Conservation (phyloP, 1,140 invertebrate species). For the Daktulosphaira vitifoliae region DNA sequence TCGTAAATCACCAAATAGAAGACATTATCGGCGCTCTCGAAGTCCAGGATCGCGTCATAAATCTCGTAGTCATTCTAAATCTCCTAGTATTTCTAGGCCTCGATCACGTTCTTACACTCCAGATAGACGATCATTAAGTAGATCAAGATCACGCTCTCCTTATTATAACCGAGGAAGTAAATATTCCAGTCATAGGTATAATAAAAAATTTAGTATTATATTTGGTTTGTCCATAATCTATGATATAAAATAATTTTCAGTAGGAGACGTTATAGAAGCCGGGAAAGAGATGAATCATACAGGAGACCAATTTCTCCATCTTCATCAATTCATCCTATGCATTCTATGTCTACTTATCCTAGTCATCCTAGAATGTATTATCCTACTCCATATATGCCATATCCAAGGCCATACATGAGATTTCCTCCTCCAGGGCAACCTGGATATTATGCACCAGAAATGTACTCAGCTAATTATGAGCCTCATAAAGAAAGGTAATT, state of each 20-base stretch:
- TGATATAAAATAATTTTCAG: background rate
- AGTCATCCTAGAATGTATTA: conserved; percentile 23
- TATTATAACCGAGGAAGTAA: conserved; percentile 11
- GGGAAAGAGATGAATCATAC: conserved; percentile 21
- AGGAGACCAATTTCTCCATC: conserved; percentile 16
- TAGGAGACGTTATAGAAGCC: conserved; percentile 15
- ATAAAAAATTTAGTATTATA: background rate
- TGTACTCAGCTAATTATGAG: conserved; percentile 12
- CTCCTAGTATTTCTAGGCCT: background rate
- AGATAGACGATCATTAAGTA: background rate
- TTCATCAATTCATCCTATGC: conserved; percentile 1
- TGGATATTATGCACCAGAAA: conserved; percentile 13
- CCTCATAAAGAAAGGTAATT: conserved; percentile 8
- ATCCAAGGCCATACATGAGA: conserved; percentile 16
- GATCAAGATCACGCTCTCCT: conserved; percentile 23
- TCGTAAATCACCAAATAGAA: background rate
- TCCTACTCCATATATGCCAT: conserved; percentile 23
- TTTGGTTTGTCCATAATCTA: no score
- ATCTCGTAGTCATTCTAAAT: conserved; percentile 14
- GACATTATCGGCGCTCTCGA: background rate
- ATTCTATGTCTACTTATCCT: conserved; percentile 7
- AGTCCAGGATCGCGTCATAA: conserved; percentile 3
- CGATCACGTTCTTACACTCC: conserved; percentile 24
- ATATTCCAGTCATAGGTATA: conserved; percentile 22
- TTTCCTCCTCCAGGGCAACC: background rate